Evolutionary conservation across 2,888 invertebrate species (phyloP).

Genomic region (Cephus runcator): DNA sequence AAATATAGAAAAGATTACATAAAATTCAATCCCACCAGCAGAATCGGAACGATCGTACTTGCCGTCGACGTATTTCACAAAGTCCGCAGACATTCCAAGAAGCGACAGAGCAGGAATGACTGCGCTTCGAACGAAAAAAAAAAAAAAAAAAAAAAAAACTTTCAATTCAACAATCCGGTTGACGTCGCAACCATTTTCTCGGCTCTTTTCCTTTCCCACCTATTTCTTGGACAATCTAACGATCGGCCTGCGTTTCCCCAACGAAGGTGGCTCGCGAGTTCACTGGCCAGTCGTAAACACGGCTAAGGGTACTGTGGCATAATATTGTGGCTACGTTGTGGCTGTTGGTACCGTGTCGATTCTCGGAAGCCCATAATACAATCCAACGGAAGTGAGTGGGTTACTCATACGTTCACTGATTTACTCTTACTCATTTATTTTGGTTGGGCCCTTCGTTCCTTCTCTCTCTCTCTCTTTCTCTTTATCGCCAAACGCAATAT

Average conservation of each 20-base stretch:
- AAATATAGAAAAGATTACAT: neutral
- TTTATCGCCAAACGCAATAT: neutral
- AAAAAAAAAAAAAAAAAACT: neutral
- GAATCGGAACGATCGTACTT: neutral
- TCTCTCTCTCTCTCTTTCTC: neutral
- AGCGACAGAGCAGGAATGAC: neutral
- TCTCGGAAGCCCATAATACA: constrained; percentile 1
- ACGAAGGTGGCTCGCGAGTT: neutral
- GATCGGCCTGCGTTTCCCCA: neutral
- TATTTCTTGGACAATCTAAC: neutral
- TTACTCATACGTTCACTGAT: neutral
- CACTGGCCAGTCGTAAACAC: neutral
- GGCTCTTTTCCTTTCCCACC: neutral
- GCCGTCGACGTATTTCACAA: neutral
- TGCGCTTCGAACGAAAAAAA: neutral
- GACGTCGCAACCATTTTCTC: neutral
- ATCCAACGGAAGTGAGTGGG: neutral
- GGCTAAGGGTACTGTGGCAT: neutral
- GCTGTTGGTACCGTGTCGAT: constrained; percentile 1
- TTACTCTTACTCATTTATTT: neutral
- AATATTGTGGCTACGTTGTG: constrained; percentile 5
- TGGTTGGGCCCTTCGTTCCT: neutral
- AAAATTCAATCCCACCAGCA: neutral
- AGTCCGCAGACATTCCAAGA: neutral
- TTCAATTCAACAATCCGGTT: neutral